phyloP scores from a whole-genome alignment of 2,113 vertebrate genomes.

The Pogona vitticeps region DNA sequence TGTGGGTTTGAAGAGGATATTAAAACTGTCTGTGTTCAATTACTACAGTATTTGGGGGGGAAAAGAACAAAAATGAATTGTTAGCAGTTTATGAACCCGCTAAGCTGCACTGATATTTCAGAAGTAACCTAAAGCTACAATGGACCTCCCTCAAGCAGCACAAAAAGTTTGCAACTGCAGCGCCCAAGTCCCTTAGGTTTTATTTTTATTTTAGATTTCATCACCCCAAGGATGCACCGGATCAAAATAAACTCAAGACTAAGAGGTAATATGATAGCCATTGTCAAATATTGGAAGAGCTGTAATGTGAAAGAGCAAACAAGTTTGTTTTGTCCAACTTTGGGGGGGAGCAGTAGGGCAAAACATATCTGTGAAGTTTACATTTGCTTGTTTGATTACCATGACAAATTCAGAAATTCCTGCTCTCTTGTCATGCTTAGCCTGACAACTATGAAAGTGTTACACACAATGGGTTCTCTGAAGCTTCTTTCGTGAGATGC shows the following conservation, averaged over 20 bases:
- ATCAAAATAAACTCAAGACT: background rate
- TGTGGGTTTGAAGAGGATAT: background rate
- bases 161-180: background rate
- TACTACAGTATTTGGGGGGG: background rate
- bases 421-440: background rate
- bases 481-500: background rate
- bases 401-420: background rate
- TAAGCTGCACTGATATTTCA: background rate
- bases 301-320: too few relatives aligned
- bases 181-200: background rate
- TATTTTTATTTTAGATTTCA: background rate
- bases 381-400: background rate
- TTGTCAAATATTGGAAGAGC: background rate
- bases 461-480: background rate
- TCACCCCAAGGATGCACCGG: background rate
- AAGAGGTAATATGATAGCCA: too few relatives aligned
- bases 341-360: too few relatives aligned
- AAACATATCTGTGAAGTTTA: background rate
- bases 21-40: constrained; percentile 6
- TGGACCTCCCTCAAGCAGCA: background rate
- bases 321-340: too few relatives aligned
- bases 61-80: background rate
- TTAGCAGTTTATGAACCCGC: background rate
- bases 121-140: background rate
- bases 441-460: background rate